These are phyloP conservation scores for Naja naja DNA, from an alignment of 2,113 vertebrate species.

Conservation along the genomic window DNA sequence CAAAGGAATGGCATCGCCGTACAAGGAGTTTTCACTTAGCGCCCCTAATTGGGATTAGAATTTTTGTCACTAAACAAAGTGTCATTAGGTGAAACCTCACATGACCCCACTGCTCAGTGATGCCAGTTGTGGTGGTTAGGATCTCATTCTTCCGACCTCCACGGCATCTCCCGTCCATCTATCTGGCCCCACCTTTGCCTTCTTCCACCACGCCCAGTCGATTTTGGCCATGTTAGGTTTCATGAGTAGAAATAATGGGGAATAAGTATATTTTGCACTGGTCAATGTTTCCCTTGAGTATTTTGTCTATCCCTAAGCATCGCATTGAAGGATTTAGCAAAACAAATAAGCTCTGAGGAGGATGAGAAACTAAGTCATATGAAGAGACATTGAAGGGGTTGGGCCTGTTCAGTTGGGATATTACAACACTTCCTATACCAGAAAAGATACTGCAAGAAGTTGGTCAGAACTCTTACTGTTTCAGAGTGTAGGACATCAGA, in stretches of 20 bases:
- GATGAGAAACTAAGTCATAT: background rate
- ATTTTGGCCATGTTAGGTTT: background rate
- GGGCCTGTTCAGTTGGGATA: background rate
- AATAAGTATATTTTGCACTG: background rate
- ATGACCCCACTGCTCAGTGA: background rate
- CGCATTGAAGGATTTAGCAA: background rate
- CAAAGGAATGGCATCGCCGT: background rate
- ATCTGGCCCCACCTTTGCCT: background rate
- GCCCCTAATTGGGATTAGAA: background rate
- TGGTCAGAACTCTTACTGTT: background rate
- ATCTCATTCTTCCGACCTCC: background rate
- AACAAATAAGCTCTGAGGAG: background rate
- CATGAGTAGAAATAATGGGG: background rate
- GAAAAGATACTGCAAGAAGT: background rate
- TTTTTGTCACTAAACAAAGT: background rate
- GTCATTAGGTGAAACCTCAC: background rate
- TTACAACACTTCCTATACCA: background rate
- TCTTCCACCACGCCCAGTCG: fast-evolving
- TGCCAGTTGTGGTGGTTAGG: background rate
- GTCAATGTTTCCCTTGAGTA: background rate
- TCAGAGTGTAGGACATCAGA: background rate
- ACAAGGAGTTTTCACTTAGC: background rate
- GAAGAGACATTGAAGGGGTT: background rate
- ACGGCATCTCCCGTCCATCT: background rate
- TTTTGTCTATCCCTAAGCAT: background rate